Evolutionary conservation across 1,140 invertebrate genomes (phyloP), one percentile per base, ranked within the genome.

Genomic region (Pachypsylla venusta): DNA sequence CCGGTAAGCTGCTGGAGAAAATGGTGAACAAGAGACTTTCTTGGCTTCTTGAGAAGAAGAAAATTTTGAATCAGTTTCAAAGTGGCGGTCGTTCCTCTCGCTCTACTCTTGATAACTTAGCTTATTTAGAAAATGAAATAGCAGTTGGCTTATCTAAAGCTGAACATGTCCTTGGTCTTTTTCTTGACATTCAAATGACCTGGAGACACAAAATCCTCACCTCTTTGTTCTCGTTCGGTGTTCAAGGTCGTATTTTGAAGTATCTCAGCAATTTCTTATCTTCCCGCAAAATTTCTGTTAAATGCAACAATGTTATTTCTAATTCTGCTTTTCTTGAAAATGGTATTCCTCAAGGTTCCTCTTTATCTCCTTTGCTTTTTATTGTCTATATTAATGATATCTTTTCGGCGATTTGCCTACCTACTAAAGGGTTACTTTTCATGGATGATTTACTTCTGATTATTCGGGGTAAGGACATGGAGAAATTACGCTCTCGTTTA

Each of bases 1-100:
- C 53, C 1, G 7, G 39, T 13, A 53, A 58, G 53, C 26, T 40
- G 7, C 35, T 57, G 1, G 56, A 57, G 26, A 57, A 57, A 48
- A n/a, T n/a, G n/a, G n/a, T n/a, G n/a, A n/a, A n/a, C n/a, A n/a
- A n/a, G n/a, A n/a, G n/a, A n/a, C n/a, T 58, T 10, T 28, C 28
- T 7, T 58, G 39, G n/a, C 3, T 27, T 19, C 16, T 59, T 16
- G 25, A 59, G 54, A n/a, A 19, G n/a, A n/a, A 5, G 0, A 28
- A 28, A n/a, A 25, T 53, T n/a, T 28, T 53, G 5, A 26, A 16
- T 20, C 10, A n/a, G 30, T 12, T 22, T 1, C 57, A 59, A 53
- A 12, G 19, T 22, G 57, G 57, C 7, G 19, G 19, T 19, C 19
- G 57, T 14, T 24, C 26, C 24, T 14, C 24, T 28, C 39, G 42